phyloP scores from a whole-genome alignment of 2,888 invertebrate genomes.

The Diarsia mendica region DNA sequence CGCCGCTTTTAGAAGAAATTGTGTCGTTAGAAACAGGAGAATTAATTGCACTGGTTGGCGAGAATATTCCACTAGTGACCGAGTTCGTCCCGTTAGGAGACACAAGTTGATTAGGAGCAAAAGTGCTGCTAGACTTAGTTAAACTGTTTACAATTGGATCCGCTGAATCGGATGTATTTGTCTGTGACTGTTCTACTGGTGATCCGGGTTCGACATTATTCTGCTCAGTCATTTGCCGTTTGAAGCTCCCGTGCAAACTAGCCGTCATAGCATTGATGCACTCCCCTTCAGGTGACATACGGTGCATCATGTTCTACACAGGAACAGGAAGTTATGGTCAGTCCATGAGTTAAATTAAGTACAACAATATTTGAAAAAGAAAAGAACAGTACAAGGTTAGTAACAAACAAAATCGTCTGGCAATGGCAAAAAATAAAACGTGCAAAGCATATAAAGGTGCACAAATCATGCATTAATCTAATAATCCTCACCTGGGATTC shows the following conservation, averaged over 20 bases:
- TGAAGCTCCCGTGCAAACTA: slow-evolving; percentile 92
- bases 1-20: slow-evolving; percentile 88
- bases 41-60: slow-evolving; percentile 89
- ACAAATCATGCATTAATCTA: slow-evolving; percentile 74
- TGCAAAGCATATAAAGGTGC: slow-evolving; percentile 69
- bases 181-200: slow-evolving; percentile 85
- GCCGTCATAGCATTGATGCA: slow-evolving; percentile 91
- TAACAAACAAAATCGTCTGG: slow-evolving; percentile 64
- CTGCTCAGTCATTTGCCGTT: slow-evolving; percentile 89
- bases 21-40: slow-evolving; percentile 89
- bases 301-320: slow-evolving; percentile 92
- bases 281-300: slow-evolving; percentile 93
- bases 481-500: slow-evolving; percentile 84
- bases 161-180: slow-evolving; percentile 83
- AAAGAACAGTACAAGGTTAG: slow-evolving; percentile 69
- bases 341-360: slow-evolving; percentile 60
- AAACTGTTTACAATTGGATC: slow-evolving; percentile 84
- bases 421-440: slow-evolving; percentile 56
- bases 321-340: slow-evolving; percentile 83
- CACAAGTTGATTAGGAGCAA: slow-evolving; percentile 85
- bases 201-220: slow-evolving; percentile 83
- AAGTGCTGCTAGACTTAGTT: slow-evolving; percentile 83
- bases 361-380: slow-evolving; percentile 63
- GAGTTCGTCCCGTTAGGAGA: slow-evolving; percentile 89
- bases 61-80: slow-evolving; percentile 89